Conservation (phyloP, 2,113 vertebrate genomes). For the Muntiacus muntjak region DNA sequence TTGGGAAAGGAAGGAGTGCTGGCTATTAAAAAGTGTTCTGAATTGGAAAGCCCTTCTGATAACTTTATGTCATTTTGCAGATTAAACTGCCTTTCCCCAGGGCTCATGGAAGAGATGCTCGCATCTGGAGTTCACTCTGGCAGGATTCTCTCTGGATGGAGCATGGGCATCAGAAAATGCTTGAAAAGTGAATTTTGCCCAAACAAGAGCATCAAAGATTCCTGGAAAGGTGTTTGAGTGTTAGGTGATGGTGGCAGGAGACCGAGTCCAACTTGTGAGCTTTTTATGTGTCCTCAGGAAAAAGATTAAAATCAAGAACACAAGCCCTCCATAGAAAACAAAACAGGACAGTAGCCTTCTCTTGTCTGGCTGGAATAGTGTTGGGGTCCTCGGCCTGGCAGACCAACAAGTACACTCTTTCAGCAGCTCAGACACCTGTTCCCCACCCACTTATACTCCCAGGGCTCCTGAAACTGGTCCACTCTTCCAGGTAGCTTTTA, state of each 20-base stretch:
- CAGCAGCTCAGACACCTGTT: background rate
- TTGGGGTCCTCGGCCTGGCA: background rate
- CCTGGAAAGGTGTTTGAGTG: background rate
- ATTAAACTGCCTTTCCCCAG: background rate
- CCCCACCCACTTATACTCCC: no score
- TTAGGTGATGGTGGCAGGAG: background rate
- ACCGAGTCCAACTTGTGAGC: background rate
- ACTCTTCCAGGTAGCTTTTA: background rate
- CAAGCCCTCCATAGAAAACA: background rate
- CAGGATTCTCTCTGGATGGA: background rate
- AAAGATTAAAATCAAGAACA: background rate
- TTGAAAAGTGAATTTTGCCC: background rate
- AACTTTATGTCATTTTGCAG: constrained; percentile 42
- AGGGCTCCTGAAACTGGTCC: background rate
- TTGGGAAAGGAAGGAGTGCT: background rate
- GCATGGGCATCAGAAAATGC: background rate
- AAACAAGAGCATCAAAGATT: background rate
- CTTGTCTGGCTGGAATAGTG: background rate
- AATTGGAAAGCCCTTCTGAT: constrained; percentile 16
- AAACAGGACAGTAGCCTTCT: background rate
- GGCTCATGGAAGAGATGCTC: background rate
- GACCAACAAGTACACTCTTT: background rate
- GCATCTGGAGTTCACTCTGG: background rate
- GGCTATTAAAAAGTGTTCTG: background rate
- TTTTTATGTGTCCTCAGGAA: background rate